phyloP scores from a whole-genome alignment of 2,113 vertebrate genomes.

The Tetrao urogallus region DNA sequence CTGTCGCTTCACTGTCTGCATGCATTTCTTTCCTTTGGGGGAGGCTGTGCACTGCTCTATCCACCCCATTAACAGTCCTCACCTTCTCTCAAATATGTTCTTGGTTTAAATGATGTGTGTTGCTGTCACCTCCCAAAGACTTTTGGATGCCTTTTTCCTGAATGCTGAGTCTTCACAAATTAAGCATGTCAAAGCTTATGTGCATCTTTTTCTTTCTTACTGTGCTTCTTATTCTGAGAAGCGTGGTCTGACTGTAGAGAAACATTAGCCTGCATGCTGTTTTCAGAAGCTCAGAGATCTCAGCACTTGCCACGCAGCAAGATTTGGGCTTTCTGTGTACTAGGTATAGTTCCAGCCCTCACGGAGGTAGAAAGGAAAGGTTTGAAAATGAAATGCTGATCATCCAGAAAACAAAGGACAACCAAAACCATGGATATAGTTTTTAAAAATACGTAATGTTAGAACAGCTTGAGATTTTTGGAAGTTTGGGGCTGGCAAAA shows the following conservation, averaged over 20 bases:
- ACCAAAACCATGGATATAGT: not conserved
- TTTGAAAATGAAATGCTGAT: not conserved
- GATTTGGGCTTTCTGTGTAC: not conserved
- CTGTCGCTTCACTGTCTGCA: not conserved
- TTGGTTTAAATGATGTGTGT: not conserved
- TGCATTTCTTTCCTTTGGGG: fast-evolving
- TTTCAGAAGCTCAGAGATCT: not conserved
- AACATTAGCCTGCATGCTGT: not conserved
- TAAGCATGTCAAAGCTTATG: not conserved
- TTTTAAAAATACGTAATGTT: not conserved
- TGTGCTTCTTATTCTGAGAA: not conserved
- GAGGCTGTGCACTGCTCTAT: not conserved
- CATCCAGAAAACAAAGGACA: not conserved
- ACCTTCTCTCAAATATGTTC: not conserved
- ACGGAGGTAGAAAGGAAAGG: not conserved
- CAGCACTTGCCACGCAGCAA: not conserved
- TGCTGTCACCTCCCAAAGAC: not conserved
- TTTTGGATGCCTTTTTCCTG: not conserved
- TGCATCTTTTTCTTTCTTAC: not conserved
- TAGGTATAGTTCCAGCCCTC: not conserved
- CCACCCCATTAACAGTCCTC: not conserved
- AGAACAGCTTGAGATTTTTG: not conserved
- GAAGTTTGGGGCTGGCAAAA: not conserved
- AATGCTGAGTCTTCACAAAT: not conserved
- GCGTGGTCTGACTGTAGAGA: not conserved